These are phyloP conservation scores for Ginglymostoma cirratum DNA, from an alignment of 2,113 vertebrate species.

Conservation along the genomic window DNA sequence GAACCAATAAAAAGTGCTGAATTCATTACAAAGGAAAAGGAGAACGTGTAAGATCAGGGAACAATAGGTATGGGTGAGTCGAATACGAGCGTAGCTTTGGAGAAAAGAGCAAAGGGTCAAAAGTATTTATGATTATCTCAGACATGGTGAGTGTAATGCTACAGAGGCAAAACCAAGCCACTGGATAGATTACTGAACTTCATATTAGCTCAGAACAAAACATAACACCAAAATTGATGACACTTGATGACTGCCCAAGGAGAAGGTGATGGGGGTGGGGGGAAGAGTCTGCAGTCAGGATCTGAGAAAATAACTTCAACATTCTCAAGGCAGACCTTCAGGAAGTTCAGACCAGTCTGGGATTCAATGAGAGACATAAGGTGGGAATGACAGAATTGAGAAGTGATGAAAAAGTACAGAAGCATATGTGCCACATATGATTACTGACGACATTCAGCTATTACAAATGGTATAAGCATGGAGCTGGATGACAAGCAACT, in stretches of 20 bases:
- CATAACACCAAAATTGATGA: background rate
- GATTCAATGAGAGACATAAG: background rate
- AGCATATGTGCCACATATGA: background rate
- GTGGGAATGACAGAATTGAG: background rate
- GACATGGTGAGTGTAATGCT: background rate
- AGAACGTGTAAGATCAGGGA: background rate
- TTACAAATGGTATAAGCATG: background rate
- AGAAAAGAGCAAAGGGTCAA: background rate
- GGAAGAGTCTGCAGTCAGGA: background rate
- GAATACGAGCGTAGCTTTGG: background rate
- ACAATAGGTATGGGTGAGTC: background rate
- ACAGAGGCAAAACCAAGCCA: background rate
- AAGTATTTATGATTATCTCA: background rate
- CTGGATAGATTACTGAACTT: background rate
- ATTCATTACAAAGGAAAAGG: background rate
- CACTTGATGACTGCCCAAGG: background rate
- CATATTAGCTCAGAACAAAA: background rate
- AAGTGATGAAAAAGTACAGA: background rate
- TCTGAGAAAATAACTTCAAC: background rate
- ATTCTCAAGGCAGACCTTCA: background rate
- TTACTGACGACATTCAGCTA: background rate
- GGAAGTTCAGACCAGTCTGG: background rate
- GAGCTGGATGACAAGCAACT: background rate
- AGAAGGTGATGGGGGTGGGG: background rate
- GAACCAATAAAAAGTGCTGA: background rate